These are phyloP conservation scores for Diceros bicornis DNA, from an alignment of 2,797 vertebrate species.

Conservation along the genomic window DNA sequence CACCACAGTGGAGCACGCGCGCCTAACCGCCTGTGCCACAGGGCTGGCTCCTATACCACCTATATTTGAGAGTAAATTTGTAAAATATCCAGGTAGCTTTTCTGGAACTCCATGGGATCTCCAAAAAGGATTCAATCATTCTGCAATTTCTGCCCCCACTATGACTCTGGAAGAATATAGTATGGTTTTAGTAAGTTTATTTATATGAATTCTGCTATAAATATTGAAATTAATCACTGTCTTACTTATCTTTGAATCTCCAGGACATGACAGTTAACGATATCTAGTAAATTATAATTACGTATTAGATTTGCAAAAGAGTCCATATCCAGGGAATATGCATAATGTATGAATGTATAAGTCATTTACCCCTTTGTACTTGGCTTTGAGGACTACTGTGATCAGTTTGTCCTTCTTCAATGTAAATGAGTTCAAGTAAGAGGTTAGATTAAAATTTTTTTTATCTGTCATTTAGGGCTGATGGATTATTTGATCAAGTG, in stretches of 20 bases:
- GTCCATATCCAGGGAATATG: background rate
- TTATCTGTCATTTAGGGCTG: background rate
- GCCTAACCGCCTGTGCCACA: too few relatives aligned
- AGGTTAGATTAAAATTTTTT: background rate
- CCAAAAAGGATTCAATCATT: background rate
- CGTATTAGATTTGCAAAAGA: background rate
- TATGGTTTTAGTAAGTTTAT: background rate
- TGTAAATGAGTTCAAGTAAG: background rate
- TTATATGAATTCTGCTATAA: background rate
- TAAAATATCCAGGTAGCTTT: background rate
- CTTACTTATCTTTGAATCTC: background rate
- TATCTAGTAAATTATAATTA: background rate
- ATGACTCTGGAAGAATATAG: background rate
- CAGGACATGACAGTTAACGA: background rate
- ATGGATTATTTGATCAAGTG: background rate
- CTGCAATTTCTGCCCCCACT: background rate
- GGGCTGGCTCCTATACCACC: background rate
- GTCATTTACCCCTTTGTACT: background rate
- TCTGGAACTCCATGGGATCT: background rate
- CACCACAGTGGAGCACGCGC: too few relatives aligned
- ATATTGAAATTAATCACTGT: background rate
- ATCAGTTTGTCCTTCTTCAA: background rate
- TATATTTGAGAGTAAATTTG: background rate
- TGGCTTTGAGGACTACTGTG: background rate
- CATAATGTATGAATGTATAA: background rate